Conservation (phyloP, 2,797 vertebrate genomes). For the Denticeps clupeoides region DNA sequence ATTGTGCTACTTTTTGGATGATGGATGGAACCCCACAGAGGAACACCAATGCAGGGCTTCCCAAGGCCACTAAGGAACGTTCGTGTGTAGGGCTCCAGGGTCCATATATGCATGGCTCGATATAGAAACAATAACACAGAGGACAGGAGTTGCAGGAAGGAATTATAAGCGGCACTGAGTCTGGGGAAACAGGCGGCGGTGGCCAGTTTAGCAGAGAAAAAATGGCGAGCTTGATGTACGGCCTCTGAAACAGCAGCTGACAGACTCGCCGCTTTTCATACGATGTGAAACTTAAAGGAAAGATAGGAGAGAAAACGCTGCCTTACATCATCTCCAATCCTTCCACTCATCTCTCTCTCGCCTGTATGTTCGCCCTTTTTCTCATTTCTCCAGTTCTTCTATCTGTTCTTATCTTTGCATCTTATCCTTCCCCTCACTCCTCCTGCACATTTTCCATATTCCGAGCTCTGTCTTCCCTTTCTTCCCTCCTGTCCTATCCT, state of each 20-base stretch:
- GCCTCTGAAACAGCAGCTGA: constrained; percentile 35
- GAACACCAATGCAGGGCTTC: background rate
- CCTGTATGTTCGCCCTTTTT: background rate
- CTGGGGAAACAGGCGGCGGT: constrained; percentile 20
- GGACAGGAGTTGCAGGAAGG: background rate
- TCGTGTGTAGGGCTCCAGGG: constrained; percentile 8
- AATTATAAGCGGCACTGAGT: constrained; percentile 6
- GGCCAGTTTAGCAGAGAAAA: constrained; percentile 27
- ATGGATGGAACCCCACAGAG: constrained; percentile 16
- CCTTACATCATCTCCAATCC: constrained; percentile 10
- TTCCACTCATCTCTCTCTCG: background rate
- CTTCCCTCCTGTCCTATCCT: background rate
- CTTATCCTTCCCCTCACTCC: background rate
- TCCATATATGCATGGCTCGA: constrained; percentile 2
- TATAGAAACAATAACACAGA: constrained; percentile 4
- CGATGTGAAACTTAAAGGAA: too few species aligned
- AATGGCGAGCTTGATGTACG: constrained; percentile 41
- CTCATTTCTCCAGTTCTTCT: too few species aligned
- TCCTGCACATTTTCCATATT: background rate
- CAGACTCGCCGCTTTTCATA: constrained; percentile 35
- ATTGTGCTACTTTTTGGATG: constrained; percentile 15
- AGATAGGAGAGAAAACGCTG: constrained; percentile 13
- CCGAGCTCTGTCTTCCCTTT: background rate
- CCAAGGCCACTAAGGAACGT: background rate
- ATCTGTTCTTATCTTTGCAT: background rate